Evolutionary conservation across 2,888 invertebrate genomes (phyloP), one percentile per base, ranked within the genome.

Genomic region (Epistrophe eligans): DNA sequence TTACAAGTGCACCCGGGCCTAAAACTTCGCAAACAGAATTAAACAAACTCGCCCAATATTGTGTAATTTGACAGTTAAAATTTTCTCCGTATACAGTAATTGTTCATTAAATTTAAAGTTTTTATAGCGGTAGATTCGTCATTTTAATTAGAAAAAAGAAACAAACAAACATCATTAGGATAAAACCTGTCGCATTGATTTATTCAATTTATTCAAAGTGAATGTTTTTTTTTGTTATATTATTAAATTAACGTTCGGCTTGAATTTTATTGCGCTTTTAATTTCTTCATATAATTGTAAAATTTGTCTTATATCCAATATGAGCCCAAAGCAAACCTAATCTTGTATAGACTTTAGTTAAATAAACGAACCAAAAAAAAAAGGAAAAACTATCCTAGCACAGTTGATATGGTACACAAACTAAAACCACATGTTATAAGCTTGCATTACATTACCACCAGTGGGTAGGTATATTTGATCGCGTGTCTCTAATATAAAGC

Each of bases 401-500:
- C 13, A 28, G 19, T 24, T 35, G 5, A 50, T 48, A 35, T n/a
- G 6, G 11, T 38, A 13, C 35, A 66, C 32, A 64, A 66, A 72
- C 72, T 17, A 17, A 80, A 58, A 74, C 50, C 67, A 40, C 67
- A 67, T 67, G 67, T 45, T 72, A n/a, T n/a, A 73, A 76, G 64
- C n/a, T 76, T 38, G 24, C 28, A 48, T 64, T 55, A 73, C 19
- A 50, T 48, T 55, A 57, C 43, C 55, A 38, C n/a, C 19, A 19
- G 35, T 15, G 17, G 35, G 24, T 24, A 24, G 1, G 24, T 17
- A n/a, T 35, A 57, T n/a, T n/a, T 24, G 74, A 80, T 80, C 74
- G 67, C 74, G 80, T 80, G 80, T 74, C 60, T 60, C 11, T 58
- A 50, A 64, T 32, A 32, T 13, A 66, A 66, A 77, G 62, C 66